Conservation (phyloP, 2,113 vertebrate species). For the Tyto alba region DNA sequence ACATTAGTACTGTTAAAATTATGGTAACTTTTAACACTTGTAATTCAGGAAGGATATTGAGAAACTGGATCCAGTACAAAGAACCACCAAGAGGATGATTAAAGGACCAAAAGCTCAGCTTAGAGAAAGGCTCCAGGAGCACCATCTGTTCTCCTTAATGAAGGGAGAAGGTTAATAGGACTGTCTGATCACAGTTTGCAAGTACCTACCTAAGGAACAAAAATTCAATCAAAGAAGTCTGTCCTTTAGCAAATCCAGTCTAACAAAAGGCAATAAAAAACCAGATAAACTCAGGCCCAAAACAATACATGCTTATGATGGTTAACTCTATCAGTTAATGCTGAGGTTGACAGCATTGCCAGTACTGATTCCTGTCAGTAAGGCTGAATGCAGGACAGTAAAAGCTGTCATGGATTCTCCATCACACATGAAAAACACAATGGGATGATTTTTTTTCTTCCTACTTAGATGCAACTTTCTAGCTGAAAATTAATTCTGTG, state of each 20-base stretch:
- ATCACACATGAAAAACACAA: not conserved
- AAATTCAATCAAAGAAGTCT: not conserved
- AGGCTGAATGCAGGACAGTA: not conserved
- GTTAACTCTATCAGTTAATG: not conserved
- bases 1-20: not conserved
- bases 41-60: not conserved
- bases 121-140: conserved; percentile 16
- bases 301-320: not conserved
- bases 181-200: conserved; percentile 29
- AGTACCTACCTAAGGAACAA: not conserved
- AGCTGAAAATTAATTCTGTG: too few relatives aligned
- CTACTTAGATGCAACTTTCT: not conserved
- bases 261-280: not conserved
- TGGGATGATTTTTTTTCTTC: not conserved
- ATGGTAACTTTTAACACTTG: not conserved
- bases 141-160: conserved; percentile 45
- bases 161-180: conserved; percentile 57
- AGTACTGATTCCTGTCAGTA: not conserved
- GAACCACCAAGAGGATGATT: conserved; percentile 1
- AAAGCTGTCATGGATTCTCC: not conserved
- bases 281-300: not conserved
- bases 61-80: not conserved
- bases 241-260: not conserved
- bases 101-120: conserved; percentile 20
- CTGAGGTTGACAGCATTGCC: not conserved